Conservation (phyloP, 2,888 invertebrate genomes). For the Caenorhabditis becei region DNA sequence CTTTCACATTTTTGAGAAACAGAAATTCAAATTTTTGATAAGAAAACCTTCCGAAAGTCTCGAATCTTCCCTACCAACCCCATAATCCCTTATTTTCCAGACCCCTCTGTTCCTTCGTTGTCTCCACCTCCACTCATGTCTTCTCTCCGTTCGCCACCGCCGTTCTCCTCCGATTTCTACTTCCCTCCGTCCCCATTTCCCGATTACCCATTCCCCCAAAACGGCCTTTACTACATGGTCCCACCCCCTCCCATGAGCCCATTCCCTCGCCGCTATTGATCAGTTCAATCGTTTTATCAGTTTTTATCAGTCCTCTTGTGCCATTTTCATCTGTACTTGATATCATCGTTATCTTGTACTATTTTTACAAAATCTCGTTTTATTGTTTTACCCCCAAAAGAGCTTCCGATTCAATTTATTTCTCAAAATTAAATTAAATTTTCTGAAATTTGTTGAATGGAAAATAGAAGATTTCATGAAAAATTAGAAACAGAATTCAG, state of each 20-base stretch:
- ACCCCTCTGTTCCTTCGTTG: not conserved
- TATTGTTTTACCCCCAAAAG: constrained; percentile 18
- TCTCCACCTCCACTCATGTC: constrained; percentile 14
- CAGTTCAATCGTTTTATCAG: not conserved
- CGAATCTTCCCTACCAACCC: not conserved
- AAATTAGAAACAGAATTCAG: not conserved
- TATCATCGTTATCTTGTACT: constrained; percentile 35
- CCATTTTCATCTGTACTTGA: not conserved
- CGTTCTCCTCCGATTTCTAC: constrained; percentile 5
- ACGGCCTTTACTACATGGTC: constrained; percentile 6
- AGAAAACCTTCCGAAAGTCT: too few species aligned
- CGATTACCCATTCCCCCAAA: constrained; percentile 1
- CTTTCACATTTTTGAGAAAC: not conserved
- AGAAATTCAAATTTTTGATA: not conserved
- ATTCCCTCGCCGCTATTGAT: constrained; percentile 15
- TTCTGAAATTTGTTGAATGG: constrained; percentile 5
- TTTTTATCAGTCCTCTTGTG: not conserved
- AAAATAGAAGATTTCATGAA: not conserved
- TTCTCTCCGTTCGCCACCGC: not conserved
- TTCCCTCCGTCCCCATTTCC: not conserved
- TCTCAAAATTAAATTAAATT: constrained; percentile 9
- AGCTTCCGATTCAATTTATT: not conserved
- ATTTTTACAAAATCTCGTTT: constrained; percentile 21
- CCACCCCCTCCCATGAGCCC: constrained; percentile 11
- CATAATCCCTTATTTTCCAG: not conserved